Percentiles rank a stretch among this genome's conserved stretches.
These are phyloP conservation scores for Miichthys miiuy DNA, from an alignment of 2,797 vertebrate species.

Conservation along the genomic window DNA sequence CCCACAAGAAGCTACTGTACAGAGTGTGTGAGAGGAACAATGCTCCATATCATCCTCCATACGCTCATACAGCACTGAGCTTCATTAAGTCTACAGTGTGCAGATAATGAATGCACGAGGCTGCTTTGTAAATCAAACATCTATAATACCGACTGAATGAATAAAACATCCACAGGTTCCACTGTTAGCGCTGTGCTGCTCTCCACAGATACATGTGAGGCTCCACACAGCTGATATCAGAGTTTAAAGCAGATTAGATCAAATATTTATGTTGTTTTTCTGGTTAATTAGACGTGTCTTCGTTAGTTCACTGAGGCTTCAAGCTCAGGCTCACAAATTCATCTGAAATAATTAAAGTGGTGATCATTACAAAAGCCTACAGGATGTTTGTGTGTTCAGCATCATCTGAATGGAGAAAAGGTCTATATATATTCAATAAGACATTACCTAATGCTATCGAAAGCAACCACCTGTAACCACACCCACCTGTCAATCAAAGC, in stretches of 20 bases:
- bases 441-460: too few species aligned
- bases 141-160: not conserved
- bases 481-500: too few species aligned
- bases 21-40: not conserved
- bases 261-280: too few species aligned
- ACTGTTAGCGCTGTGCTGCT: not conserved
- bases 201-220: not conserved
- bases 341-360: too few species aligned
- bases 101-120: not conserved
- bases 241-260: not conserved
- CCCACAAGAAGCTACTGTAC: not conserved
- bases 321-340: too few species aligned
- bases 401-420: too few species aligned
- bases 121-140: slow-evolving; percentile 14
- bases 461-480: too few species aligned
- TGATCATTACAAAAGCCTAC: too few species aligned
- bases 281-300: too few species aligned
- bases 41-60: not conserved
- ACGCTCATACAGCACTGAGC: not conserved
- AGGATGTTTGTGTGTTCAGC: too few species aligned
- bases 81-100: slow-evolving; percentile 4
- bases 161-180: not conserved
- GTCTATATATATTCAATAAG: too few species aligned
- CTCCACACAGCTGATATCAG: not conserved
- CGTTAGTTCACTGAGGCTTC: too few species aligned